Evolutionary conservation across 2,888 invertebrate species (phyloP).

Genomic region (Trachelus troglodyta): DNA sequence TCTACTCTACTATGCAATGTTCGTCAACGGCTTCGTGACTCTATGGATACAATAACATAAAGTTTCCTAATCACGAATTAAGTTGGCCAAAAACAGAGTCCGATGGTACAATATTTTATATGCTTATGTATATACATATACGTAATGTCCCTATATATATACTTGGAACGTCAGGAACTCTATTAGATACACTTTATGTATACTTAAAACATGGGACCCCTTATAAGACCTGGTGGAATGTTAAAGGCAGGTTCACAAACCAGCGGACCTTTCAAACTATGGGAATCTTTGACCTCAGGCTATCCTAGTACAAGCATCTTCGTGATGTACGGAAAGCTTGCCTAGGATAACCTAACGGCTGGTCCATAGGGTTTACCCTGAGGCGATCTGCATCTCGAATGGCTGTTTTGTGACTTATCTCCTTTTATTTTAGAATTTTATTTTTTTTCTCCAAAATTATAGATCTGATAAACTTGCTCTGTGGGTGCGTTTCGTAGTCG

Average conservation of each 20-base stretch:
- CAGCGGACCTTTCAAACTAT: neutral
- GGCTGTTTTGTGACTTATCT: neutral
- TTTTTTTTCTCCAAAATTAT: neutral
- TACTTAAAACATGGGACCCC: neutral
- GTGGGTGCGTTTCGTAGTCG: neutral
- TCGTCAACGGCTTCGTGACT: neutral
- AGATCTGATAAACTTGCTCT: neutral
- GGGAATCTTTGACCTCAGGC: neutral
- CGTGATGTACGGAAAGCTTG: neutral
- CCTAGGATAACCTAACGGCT: neutral
- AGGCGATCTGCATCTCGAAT: neutral
- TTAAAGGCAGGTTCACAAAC: neutral
- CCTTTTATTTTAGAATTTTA: neutral
- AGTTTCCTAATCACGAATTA: too few species aligned
- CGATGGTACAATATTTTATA: neutral
- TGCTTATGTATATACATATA: neutral
- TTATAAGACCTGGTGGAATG: neutral
- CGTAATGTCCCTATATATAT: neutral
- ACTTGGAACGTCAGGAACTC: neutral
- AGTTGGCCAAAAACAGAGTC: neutral
- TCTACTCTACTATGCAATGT: neutral
- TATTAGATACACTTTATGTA: neutral
- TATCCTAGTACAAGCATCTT: neutral
- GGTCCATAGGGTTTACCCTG: neutral
- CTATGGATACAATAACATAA: too few species aligned